These are phyloP conservation scores for Lampris megalopsis DNA, from an alignment of 2,113 vertebrate species.

Conservation along the genomic window DNA sequence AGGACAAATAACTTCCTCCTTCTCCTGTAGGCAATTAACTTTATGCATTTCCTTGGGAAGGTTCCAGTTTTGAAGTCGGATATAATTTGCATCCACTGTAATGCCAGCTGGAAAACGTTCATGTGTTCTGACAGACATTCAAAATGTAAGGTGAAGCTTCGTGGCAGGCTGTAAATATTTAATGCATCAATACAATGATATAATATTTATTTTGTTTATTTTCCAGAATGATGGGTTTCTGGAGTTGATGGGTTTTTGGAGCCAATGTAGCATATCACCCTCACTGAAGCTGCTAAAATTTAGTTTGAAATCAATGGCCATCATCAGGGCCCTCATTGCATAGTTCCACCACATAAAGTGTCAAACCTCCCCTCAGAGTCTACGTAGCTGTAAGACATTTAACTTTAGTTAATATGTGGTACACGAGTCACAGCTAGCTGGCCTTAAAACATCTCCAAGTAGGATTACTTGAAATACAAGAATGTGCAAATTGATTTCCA, in stretches of 20 bases:
- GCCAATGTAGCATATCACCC: constrained; percentile 29
- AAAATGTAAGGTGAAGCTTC: constrained; percentile 51
- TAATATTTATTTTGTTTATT: constrained; percentile 70
- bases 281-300: constrained; percentile 38
- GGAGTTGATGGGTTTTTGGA: constrained; percentile 53
- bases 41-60: constrained; percentile 69
- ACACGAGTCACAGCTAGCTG: constrained; percentile 22
- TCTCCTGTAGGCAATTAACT: constrained; percentile 61
- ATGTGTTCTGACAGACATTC: constrained; percentile 34
- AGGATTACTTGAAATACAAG: constrained; percentile 71
- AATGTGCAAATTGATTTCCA: constrained; percentile 75
- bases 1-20: constrained; percentile 53
- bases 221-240: constrained; percentile 30
- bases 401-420: constrained; percentile 18
- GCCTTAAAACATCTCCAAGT: constrained; percentile 46
- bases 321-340: constrained; percentile 34
- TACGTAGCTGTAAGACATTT: constrained; percentile 31
- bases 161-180: constrained; percentile 36
- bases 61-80: constrained; percentile 55
- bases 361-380: constrained; percentile 42
- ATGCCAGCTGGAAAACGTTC: constrained; percentile 44
- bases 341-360: constrained; percentile 38
- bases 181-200: constrained; percentile 48
- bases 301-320: constrained; percentile 51
- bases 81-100: constrained; percentile 51